Conservation (phyloP, 2,888 invertebrate genomes). For the Dromius quadrimaculatus region DNA sequence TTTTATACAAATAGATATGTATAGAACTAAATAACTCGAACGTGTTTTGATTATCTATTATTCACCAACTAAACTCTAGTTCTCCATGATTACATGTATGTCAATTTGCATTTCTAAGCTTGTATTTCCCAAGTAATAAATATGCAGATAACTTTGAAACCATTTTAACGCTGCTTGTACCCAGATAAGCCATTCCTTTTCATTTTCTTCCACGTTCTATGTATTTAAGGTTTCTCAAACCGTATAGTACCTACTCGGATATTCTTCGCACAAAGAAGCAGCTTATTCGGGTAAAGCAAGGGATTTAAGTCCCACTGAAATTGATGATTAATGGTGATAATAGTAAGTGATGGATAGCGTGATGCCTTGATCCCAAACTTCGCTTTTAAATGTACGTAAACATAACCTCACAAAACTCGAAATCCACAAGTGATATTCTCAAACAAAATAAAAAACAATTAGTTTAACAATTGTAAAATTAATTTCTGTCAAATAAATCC, state of each 20-base stretch:
- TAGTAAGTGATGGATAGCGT: slow-evolving; percentile 50
- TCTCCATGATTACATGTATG: no score
- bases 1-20: no score
- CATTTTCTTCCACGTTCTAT: background rate
- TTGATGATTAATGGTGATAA: slow-evolving; percentile 50
- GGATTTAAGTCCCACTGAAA: slow-evolving; percentile 35
- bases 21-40: no score
- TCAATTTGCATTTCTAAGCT: no score
- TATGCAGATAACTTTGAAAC: no score
- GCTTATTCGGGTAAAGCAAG: background rate
- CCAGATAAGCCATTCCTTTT: slow-evolving; percentile 1
- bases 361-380: slow-evolving; percentile 38
- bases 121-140: no score
- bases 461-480: no score
- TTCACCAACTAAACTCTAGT: no score
- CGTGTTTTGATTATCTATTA: no score
- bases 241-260: background rate
- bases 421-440: no score
- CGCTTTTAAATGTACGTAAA: slow-evolving; percentile 42
- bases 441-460: no score
- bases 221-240: background rate
- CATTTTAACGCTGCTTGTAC: background rate
- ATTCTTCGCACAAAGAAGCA: slow-evolving; percentile 5
- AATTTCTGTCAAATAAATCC: no score
- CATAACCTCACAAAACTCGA: slow-evolving; percentile 4